Evolutionary conservation across 2,888 invertebrate genomes (phyloP), one percentile per base, ranked within the genome.

Genomic region (Nymphalis urticae): DNA sequence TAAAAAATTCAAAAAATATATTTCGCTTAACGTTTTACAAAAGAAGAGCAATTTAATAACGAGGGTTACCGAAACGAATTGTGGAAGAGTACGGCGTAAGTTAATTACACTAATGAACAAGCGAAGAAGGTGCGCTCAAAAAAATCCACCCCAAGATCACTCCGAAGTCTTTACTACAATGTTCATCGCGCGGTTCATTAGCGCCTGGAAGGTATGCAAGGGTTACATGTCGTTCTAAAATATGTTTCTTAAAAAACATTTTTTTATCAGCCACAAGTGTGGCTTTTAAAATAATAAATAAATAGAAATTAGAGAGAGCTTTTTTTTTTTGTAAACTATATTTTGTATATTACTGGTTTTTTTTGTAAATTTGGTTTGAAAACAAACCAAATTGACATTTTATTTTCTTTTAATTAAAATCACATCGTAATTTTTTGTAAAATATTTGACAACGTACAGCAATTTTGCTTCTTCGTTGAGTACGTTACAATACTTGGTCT

Each of bases 31-130:
- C 72, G 66, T 73, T 75, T 72, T 67, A 71, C 68, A 72, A 72
- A 56, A 69, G 69, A 66, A 70, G 75, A 75, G 78, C 79, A 86
- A 89, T 87, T 86, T 84, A 87, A 88, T 88, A 87, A 88, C 73
- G 80, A 79, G 77, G 77, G 77, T 71, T 68, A 69, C 82, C 84
- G 78, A 82, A 83, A 84, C 78, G 84, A 90, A 90, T 89, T 86
- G 85, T 87, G 82, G 82, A 85, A 85, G 84, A 85, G 85, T 82
- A 80, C 82, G 78, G 88, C 82, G 88, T 90, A 91, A 91, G 90
- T 91, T 90, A 91, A 91, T 91, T 91, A 90, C 88, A 88, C 90
- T 91, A 91, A 91, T 90, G 91, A 91, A 91, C 89, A 88, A 88
- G 89, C 84, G 87, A 88, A 83, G 83, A 82, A 90, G 90, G 89